Conservation (phyloP, 2,888 invertebrate genomes). For the Campoletis raptor region DNA sequence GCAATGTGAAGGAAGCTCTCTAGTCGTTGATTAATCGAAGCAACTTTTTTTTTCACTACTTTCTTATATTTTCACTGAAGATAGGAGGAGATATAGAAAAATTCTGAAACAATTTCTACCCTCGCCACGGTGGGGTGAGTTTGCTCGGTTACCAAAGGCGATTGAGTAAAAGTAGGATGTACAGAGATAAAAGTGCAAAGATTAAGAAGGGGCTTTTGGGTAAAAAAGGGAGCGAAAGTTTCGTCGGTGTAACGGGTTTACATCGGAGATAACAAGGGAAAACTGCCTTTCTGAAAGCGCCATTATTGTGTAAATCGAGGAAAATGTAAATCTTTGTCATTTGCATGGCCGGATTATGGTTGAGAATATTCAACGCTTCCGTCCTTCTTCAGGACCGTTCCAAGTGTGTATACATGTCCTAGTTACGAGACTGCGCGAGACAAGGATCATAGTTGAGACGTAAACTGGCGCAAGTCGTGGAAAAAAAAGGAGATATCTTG, state of each 20-base stretch:
- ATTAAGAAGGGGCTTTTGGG: constrained; percentile 20
- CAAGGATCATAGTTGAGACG: constrained; percentile 28
- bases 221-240: constrained; percentile 63
- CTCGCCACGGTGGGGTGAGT: background rate
- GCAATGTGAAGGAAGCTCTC: constrained; percentile 20
- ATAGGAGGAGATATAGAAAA: background rate
- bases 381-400: constrained; percentile 16
- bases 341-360: constrained; percentile 76
- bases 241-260: constrained; percentile 63
- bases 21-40: constrained; percentile 61
- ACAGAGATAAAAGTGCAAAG: constrained; percentile 35
- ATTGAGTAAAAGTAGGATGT: constrained; percentile 45
- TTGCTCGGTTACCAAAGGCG: background rate
- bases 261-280: constrained; percentile 69
- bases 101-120: background rate
- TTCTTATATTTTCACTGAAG: constrained; percentile 20
- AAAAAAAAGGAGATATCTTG: constrained; percentile 20
- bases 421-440: constrained; percentile 17
- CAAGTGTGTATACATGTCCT: constrained; percentile 35
- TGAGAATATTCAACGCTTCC: constrained; percentile 74
- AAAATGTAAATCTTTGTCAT: constrained; percentile 78
- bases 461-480: background rate
- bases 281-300: constrained; percentile 49
- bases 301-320: constrained; percentile 79
- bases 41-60: constrained; percentile 26